These are phyloP conservation scores for Anoplophora glabripennis DNA, from an alignment of 1,140 invertebrate genomes.

Conservation along the genomic window DNA sequence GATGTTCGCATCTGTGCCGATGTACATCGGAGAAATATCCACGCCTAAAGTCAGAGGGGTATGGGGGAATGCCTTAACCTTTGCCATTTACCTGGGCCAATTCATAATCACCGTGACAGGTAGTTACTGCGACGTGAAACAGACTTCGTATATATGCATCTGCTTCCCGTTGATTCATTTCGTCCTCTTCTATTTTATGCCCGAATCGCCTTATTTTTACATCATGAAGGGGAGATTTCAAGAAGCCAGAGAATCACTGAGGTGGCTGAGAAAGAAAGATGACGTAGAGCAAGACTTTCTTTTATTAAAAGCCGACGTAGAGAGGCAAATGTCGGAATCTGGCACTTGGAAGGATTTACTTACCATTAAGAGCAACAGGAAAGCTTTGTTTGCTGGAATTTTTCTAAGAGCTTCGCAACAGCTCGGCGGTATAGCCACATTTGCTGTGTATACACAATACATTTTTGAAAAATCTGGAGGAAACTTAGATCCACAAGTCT, in stretches of 20 bases:
- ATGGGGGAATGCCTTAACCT: conserved; percentile 50
- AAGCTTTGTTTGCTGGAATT: conserved; percentile 47
- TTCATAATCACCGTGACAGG: conserved; percentile 50
- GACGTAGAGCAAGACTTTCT: conserved; percentile 45
- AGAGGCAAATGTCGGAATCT: conserved; percentile 31
- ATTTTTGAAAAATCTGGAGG: conserved; percentile 53
- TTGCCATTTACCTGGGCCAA: conserved; percentile 52
- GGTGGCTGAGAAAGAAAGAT: no score
- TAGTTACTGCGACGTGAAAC: conserved; percentile 13
- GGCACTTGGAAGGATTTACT: conserved; percentile 40
- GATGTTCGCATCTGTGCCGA: conserved; percentile 44
- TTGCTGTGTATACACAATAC: conserved; percentile 62
- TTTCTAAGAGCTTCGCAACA: conserved; percentile 58
- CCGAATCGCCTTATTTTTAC: conserved; percentile 42
- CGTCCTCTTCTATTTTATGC: conserved; percentile 28
- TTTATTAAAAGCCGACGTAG: conserved; percentile 25
- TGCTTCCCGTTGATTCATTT: conserved; percentile 8
- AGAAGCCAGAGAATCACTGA: conserved; percentile 34
- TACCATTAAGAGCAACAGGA: conserved; percentile 47
- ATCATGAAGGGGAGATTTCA: conserved; percentile 33
- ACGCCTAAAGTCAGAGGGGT: conserved; percentile 62
- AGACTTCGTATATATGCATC: conserved; percentile 18
- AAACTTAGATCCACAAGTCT: conserved; percentile 61
- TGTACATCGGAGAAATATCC: conserved; percentile 65
- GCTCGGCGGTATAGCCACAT: conserved; percentile 59